A percentile compares a stretch with the other conserved stretches of the same genome.
Conservation (phyloP, 2,113 vertebrate genomes). For the Apaloderma vittatum region DNA sequence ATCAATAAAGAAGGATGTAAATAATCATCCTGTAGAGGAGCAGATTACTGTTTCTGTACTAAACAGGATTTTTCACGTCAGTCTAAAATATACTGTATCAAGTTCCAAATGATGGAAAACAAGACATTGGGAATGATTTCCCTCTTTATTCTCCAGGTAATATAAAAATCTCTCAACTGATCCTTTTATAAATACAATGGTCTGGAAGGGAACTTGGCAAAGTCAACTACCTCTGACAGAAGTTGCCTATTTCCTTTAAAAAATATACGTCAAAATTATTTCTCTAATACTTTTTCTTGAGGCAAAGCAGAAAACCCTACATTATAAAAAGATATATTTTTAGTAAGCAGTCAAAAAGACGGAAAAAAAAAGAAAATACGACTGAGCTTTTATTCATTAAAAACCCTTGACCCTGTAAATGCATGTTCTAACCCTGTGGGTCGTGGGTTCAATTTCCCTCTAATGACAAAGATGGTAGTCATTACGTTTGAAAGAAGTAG, state of each 20-base stretch:
- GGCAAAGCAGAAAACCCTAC: not conserved
- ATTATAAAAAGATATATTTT: not conserved
- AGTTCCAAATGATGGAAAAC: not conserved
- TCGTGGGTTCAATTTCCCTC: not conserved
- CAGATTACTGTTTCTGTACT: not conserved
- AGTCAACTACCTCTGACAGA: not conserved
- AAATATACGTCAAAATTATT: not conserved
- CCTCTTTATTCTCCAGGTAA: not conserved
- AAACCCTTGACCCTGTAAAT: not conserved
- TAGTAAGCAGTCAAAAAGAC: not conserved
- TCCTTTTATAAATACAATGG: not conserved
- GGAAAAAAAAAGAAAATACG: not conserved
- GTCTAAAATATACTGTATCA: not conserved
- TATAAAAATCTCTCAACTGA: not conserved
- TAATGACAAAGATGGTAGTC: not conserved
- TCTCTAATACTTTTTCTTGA: not conserved
- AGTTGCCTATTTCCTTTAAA: not conserved
- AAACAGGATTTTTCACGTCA: not conserved
- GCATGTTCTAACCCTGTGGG: not conserved
- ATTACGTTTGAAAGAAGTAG: not conserved
- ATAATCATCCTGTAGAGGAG: not conserved
- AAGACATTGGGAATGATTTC: not conserved
- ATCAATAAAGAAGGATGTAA: not conserved
- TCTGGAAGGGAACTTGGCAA: not conserved
- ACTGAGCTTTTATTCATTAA: not conserved